A percentile compares a stretch with the other conserved stretches of the same genome.
phyloP scores from a whole-genome alignment of 2,113 vertebrate genomes.

The Paraplagusia blochii region DNA sequence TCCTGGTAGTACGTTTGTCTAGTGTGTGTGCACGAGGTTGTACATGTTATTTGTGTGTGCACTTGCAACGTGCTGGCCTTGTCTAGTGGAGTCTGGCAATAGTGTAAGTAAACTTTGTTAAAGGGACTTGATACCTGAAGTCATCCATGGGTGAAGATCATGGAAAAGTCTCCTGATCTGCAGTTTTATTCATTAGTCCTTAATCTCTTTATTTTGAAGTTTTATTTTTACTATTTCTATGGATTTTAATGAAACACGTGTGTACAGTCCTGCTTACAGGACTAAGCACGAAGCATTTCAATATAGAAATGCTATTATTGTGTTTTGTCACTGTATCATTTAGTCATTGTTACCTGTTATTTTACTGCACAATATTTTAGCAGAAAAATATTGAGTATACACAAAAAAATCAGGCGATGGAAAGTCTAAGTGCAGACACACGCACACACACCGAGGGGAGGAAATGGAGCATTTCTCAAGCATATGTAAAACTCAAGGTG shows the following conservation, averaged over 20 bases:
- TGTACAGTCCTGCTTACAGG: neutral
- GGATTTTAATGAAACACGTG: too few species aligned
- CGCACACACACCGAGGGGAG: slow-evolving; percentile 3
- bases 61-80: slow-evolving; percentile 67
- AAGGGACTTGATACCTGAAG: slow-evolving; percentile 78
- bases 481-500: slow-evolving; percentile 72
- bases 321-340: neutral
- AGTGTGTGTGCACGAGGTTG: slow-evolving; percentile 27
- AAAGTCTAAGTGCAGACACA: neutral
- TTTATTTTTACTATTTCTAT: too few species aligned
- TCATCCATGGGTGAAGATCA: slow-evolving; percentile 79
- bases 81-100: slow-evolving; percentile 67
- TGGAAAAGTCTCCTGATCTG: slow-evolving; percentile 42
- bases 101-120: slow-evolving; percentile 72
- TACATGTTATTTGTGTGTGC: slow-evolving; percentile 17
- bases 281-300: neutral
- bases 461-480: slow-evolving; percentile 54
- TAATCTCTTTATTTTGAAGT: neutral
- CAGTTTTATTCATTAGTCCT: too few species aligned
- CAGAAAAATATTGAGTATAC: too few species aligned
- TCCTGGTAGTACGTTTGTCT: slow-evolving; percentile 43
- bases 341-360: too few species aligned
- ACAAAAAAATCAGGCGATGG: neutral
- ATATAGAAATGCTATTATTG: neutral
- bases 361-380: too few species aligned